phyloP scores from a whole-genome alignment of 2,888 invertebrate species.

The Drosophila niveifrons region DNA sequence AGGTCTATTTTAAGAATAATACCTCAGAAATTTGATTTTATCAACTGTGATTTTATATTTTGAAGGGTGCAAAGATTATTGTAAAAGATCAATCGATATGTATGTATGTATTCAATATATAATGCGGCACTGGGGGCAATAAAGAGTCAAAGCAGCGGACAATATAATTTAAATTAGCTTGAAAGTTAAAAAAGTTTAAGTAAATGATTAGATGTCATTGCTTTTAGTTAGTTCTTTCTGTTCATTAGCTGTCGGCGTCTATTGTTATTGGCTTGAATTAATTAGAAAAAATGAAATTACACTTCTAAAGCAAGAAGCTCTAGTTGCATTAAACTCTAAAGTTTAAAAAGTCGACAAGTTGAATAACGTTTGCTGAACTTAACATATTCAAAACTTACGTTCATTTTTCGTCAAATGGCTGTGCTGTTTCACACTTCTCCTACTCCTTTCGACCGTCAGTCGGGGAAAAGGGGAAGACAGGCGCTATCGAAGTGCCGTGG shows the following conservation, averaged over 20 bases:
- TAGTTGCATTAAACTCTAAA: constrained; percentile 3
- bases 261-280: not conserved
- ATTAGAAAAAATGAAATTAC: not conserved
- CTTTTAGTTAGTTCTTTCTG: no score
- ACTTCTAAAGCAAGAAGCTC: constrained; percentile 19
- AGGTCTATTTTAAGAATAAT: no score
- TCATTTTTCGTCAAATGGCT: constrained; percentile 47
- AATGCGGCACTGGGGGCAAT: no score
- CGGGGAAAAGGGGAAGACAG: constrained; percentile 43
- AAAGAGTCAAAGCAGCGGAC: no score
- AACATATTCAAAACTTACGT: constrained; percentile 34
- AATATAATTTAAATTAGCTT: no score
- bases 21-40: no score
- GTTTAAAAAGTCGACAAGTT: constrained; percentile 39
- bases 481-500: constrained; percentile 59
- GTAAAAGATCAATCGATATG: no score
- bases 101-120: no score
- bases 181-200: no score
- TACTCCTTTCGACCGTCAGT: constrained; percentile 3
- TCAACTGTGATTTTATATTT: no score
- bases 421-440: not conserved
- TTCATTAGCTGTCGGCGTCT: not conserved
- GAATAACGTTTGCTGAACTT: constrained; percentile 50
- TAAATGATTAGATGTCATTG: no score
- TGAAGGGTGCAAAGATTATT: no score